Percentiles rank a stretch among this genome's conserved stretches.
These are phyloP conservation scores for Actinia equina DNA, from an alignment of 64 coral and sea anemone genomes.

Conservation along the genomic window DNA sequence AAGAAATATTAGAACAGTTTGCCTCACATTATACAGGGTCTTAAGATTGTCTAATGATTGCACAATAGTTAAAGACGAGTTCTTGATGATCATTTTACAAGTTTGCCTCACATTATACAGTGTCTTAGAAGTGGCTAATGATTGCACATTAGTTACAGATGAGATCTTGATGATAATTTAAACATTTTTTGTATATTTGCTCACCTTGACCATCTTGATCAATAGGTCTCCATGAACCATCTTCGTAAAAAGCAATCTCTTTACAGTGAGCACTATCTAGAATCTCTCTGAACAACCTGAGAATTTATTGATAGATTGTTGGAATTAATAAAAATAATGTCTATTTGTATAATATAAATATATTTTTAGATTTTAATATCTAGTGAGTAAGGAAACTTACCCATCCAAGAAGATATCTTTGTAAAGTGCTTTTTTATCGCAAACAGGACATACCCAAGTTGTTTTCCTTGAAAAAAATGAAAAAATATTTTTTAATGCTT, in stretches of 20 bases:
- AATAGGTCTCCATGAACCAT: constrained; percentile 85
- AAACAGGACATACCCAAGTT: constrained; percentile 93
- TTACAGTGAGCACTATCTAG: constrained; percentile 63
- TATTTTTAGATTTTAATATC: background rate
- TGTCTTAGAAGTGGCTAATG: too few relatives aligned
- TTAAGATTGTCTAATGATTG: background rate
- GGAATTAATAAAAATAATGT: background rate
- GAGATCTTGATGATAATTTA: too few relatives aligned
- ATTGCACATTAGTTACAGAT: too few relatives aligned
- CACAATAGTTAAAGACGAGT: too few relatives aligned
- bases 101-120: background rate
- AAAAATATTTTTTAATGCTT: background rate
- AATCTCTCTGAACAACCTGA: constrained; percentile 83
- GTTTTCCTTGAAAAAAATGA: constrained; percentile 67
- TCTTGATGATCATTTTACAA: too few relatives aligned
- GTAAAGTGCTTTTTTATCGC: constrained; percentile 88
- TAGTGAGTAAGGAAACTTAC: constrained; percentile 40
- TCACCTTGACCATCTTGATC: constrained; percentile 40
- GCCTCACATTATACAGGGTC: too few relatives aligned
- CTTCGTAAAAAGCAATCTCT: constrained; percentile 88
- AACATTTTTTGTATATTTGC: background rate
- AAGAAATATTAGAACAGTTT: too few relatives aligned
- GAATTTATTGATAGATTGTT: background rate
- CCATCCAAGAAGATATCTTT: constrained; percentile 84
- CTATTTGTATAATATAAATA: background rate